Evolutionary conservation across 1,140 invertebrate species (phyloP), one percentile per base, ranked within the genome.

Genomic region (Spodoptera litura): DNA sequence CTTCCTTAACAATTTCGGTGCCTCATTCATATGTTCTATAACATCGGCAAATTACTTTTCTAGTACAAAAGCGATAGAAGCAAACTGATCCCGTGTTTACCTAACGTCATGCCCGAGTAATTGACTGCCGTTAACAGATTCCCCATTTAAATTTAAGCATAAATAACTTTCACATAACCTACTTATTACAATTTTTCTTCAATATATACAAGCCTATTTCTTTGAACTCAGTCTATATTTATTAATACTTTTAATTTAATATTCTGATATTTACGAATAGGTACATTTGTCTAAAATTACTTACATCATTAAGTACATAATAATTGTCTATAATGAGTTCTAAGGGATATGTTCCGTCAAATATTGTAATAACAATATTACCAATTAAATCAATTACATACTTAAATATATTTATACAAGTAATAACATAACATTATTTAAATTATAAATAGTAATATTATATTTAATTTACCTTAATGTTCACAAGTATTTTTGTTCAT

Each of bases 211-310:
- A 78, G 79, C 78, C 78, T 82, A 82, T 75, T 70, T 77, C 59
- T 81, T 78, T 27, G 49, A 82, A 81, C 83, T 86, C 85, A 86
- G 85, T 86, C 85, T 86, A 83, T 84, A 78, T 79, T 82, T 83
- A 83, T 83, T 85, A 85, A 85, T 86, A 86, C 79, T 84, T 82
- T 79, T 49, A 56, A 74, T 82, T 79, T 35, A 59, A 72, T 81
- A 76, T 73, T 78, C 52, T 77, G 55, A 76, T 68, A 64, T 83
- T 20, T 58, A 55, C 58, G 58, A 78, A 52, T 74, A 74, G 62
- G n/a, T 73, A 78, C 68, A 77, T 72, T 52, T 79, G 56, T 81
- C 83, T 82, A 85, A 66, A 85, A 76, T 78, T 58, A 62, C 35
- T 78, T 79, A 82, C 68, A 55, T 31, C 53, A 76, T 35, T 20